A percentile compares a stretch with the other conserved stretches of the same genome.
phyloP scores from a whole-genome alignment of 2,113 vertebrate species.

The Thomomys bottae region DNA sequence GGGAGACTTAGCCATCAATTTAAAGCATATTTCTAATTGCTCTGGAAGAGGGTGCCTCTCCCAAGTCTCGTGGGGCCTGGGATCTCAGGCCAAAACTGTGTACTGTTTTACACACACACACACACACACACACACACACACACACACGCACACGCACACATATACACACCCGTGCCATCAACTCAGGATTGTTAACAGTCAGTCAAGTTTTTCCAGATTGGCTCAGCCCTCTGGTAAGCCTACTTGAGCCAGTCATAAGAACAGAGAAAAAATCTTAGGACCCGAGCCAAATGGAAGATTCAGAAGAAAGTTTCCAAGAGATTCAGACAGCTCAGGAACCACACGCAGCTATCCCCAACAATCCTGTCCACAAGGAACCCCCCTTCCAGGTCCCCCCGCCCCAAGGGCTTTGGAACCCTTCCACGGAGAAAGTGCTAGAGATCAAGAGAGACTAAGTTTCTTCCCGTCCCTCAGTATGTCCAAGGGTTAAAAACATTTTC shows the following conservation, averaged over 20 bases:
- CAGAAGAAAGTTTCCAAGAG: conserved; percentile 49
- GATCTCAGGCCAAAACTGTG: neutral
- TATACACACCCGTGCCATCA: neutral
- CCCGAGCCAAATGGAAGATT: conserved; percentile 63
- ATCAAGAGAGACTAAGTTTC: neutral
- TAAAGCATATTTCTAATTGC: conserved; percentile 5
- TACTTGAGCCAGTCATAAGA: conserved; percentile 51
- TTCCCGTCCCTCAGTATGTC: conserved; percentile 8
- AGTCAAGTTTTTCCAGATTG: conserved; percentile 77
- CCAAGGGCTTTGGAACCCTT: conserved; percentile 9
- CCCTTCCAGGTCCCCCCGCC: neutral
- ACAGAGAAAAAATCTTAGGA: conserved; percentile 43
- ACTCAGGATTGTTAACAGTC: conserved; percentile 71
- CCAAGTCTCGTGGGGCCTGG: neutral
- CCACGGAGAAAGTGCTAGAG: conserved; percentile 23
- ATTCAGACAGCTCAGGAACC: conserved; percentile 60
- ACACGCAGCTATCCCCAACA: neutral
- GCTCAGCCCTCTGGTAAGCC: conserved; percentile 59
- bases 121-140: neutral
- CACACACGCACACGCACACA: neutral
- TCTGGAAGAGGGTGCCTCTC: neutral
- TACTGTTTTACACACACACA: too few species aligned
- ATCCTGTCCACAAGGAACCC: neutral
- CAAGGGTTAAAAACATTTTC: conserved; percentile 76
- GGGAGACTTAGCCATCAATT: neutral